Conservation (phyloP, 2,113 vertebrate species). For the Periophthalmus modestus region DNA sequence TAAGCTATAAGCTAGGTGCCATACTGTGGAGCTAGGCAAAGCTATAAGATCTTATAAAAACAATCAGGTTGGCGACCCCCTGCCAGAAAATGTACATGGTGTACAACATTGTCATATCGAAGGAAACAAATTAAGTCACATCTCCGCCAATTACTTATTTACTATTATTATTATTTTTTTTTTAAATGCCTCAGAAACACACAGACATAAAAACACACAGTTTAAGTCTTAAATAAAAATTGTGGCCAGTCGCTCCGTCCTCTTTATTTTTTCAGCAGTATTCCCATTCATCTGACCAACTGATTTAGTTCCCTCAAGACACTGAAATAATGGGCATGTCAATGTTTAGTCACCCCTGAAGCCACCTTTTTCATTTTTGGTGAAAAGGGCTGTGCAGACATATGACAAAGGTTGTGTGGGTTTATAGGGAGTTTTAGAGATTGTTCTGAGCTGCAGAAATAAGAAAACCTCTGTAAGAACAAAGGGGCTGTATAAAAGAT, state of each 20-base stretch:
- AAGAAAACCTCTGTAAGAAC: not conserved
- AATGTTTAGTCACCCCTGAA: conserved; percentile 32
- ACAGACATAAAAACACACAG: not conserved
- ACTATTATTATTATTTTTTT: not conserved
- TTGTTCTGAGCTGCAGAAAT: conserved; percentile 16
- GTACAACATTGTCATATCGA: too few relatives aligned
- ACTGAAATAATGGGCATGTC: conserved; percentile 41
- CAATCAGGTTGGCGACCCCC: too few relatives aligned
- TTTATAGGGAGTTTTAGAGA: conserved; percentile 5
- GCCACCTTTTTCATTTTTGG: conserved; percentile 40
- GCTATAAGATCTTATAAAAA: too few relatives aligned
- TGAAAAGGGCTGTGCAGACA: conserved; percentile 40
- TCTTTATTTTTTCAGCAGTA: not conserved
- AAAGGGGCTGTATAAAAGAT: too few relatives aligned
- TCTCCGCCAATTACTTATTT: not conserved
- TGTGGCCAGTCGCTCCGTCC: not conserved
- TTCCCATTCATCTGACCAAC: conserved; percentile 42
- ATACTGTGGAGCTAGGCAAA: too few relatives aligned
- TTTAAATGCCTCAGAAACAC: not conserved
- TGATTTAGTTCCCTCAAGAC: conserved; percentile 46
- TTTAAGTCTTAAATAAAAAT: not conserved
- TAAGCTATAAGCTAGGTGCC: too few relatives aligned
- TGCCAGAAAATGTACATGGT: too few relatives aligned
- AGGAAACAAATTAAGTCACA: too few relatives aligned
- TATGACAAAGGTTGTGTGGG: conserved; percentile 19